Evolutionary conservation across 2,113 vertebrate genomes (phyloP).

Genomic region (Dromas ardeola): DNA sequence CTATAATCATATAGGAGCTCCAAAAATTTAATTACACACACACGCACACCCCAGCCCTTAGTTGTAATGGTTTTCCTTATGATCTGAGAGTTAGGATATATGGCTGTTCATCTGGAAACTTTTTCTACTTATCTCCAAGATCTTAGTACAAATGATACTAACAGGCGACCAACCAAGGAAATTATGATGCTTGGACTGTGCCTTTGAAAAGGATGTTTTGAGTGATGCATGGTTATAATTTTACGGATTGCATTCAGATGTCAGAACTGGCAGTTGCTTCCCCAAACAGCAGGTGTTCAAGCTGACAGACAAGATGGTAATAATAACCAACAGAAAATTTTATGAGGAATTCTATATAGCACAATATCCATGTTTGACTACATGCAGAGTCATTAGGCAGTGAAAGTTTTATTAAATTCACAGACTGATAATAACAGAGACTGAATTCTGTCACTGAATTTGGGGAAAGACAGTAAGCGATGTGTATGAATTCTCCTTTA

Average conservation of each 20-base stretch:
- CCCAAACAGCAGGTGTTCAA: conserved; percentile 51
- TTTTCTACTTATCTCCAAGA: conserved; percentile 48
- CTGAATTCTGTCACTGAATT: not conserved
- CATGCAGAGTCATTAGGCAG: not conserved
- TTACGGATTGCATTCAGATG: conserved; percentile 56
- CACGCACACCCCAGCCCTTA: not conserved
- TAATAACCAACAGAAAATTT: not conserved
- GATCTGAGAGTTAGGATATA: conserved; percentile 6
- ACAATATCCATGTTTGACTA: not conserved
- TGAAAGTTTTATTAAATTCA: not conserved
- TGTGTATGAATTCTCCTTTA: not conserved
- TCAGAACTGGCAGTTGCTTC: conserved; percentile 56
- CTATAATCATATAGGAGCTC: not conserved
- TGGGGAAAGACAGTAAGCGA: not conserved
- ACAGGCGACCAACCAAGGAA: conserved; percentile 53
- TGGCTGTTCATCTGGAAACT: conserved; percentile 48
- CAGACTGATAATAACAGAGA: not conserved
- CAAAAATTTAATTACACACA: not conserved
- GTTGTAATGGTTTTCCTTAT: not conserved
- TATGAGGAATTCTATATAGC: not conserved
- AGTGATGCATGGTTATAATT: conserved; percentile 47
- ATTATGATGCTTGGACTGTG: conserved; percentile 66
- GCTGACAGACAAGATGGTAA: conserved; percentile 31
- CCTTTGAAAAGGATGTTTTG: conserved; percentile 57
- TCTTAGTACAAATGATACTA: conserved; percentile 52